Conservation (phyloP, 2,113 vertebrate species). For the Microcebus tavaratra region DNA sequence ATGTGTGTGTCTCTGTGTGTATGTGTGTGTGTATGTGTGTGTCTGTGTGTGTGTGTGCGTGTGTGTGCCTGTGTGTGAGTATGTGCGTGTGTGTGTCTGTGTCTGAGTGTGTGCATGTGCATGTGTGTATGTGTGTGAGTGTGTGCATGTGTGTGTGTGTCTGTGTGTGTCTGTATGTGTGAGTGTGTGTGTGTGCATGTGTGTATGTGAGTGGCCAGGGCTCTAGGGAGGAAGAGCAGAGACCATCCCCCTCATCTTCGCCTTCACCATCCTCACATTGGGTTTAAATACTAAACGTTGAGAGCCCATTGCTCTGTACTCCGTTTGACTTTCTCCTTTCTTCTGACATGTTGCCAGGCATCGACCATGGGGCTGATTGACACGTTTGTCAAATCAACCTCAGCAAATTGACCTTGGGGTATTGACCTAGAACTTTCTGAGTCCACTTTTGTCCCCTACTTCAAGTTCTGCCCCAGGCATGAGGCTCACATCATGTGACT, state of each 20-base stretch:
- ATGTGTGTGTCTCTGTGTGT: too few species aligned
- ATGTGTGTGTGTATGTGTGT: too few species aligned
- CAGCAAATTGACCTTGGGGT: background rate
- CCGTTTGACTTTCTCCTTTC: background rate
- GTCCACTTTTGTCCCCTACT: fast-evolving
- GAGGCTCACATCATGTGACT: background rate
- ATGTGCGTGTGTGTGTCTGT: too few species aligned
- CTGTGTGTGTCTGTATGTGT: background rate
- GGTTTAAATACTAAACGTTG: background rate
- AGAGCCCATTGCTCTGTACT: background rate
- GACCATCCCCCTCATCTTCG: background rate
- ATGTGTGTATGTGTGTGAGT: background rate
- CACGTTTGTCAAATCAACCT: background rate
- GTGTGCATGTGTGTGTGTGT: too few species aligned
- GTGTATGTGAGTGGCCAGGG: background rate
- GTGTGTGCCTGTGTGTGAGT: too few species aligned
- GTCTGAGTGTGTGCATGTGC: too few species aligned
- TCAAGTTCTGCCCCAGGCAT: fast-evolving
- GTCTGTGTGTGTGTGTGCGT: too few species aligned
- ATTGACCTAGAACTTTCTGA: background rate
- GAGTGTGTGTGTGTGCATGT: too few species aligned
- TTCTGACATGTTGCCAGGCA: background rate
- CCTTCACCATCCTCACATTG: fast-evolving
- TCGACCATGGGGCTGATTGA: too few species aligned
- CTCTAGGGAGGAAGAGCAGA: background rate